Conservation (phyloP, 1,140 invertebrate species). For the Bombus breviceps region DNA sequence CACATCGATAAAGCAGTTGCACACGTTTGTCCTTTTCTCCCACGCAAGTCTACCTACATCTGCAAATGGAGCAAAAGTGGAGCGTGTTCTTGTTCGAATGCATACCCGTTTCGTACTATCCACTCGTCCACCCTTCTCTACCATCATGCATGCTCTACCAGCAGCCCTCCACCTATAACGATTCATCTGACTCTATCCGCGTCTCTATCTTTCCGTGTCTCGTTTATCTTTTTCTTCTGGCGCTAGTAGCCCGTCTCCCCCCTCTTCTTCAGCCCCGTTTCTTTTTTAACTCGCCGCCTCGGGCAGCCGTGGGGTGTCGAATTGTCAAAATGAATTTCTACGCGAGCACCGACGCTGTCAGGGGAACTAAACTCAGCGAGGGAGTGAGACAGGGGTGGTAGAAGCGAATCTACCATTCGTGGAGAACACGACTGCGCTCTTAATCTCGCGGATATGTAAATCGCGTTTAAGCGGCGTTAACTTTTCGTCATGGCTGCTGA, state of each 20-base stretch:
- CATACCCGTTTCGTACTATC: constrained; percentile 34
- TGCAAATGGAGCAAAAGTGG: constrained; percentile 74
- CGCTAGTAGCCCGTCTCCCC: too few species aligned
- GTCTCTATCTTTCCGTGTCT: constrained; percentile 15
- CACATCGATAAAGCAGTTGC: not conserved
- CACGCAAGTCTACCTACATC: constrained; percentile 44
- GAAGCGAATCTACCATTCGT: constrained; percentile 13
- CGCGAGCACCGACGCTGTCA: not conserved
- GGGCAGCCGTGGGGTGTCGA: constrained; percentile 1
- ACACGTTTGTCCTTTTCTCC: not conserved
- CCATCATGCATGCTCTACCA: too few species aligned
- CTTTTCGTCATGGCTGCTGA: constrained; percentile 27
- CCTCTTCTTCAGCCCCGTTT: not conserved
- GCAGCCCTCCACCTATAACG: not conserved
- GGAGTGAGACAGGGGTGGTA: not conserved
- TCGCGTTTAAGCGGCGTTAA: constrained; percentile 26
- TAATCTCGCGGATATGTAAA: constrained; percentile 44
- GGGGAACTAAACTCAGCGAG: too few species aligned
- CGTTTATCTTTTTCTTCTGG: constrained; percentile 32
- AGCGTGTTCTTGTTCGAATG: constrained; percentile 61
- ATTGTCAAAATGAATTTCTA: constrained; percentile 39
- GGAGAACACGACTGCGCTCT: constrained; percentile 23
- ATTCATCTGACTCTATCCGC: not conserved
- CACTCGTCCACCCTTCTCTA: not conserved
- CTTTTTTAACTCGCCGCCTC: not conserved